Conservation (phyloP, 2,888 invertebrate species). For the Philereme vetulata region DNA sequence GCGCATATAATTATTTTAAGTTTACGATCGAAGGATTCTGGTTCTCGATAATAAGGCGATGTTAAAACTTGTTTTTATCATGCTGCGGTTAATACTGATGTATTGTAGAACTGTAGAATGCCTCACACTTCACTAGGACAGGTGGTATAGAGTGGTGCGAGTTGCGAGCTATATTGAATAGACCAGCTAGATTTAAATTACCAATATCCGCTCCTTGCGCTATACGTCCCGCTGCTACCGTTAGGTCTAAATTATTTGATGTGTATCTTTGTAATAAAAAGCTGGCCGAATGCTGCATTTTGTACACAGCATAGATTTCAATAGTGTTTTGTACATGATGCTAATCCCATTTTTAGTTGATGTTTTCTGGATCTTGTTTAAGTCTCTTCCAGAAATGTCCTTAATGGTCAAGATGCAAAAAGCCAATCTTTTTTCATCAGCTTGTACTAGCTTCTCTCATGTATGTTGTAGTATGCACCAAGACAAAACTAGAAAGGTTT, state of each 20-base stretch:
- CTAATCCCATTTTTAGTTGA: too few relatives aligned
- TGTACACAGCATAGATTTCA: too few relatives aligned
- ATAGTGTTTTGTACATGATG: too few relatives aligned
- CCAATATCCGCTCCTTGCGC: constrained; percentile 29
- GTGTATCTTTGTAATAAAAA: not conserved
- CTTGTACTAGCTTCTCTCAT: too few relatives aligned
- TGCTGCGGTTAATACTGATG: constrained; percentile 7
- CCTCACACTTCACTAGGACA: not conserved
- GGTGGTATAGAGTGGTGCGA: not conserved
- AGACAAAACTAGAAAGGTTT: too few relatives aligned
- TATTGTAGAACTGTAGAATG: not conserved
- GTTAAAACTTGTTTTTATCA: constrained; percentile 9
- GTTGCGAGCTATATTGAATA: not conserved
- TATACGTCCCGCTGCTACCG: constrained; percentile 10
- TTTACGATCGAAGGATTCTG: constrained; percentile 10
- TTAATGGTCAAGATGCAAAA: too few relatives aligned
- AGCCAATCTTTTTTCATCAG: too few relatives aligned
- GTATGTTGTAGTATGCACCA: too few relatives aligned
- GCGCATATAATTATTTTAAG: not conserved
- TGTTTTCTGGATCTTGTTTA: too few relatives aligned
- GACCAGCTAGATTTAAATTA: constrained; percentile 27
- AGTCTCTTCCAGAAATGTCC: too few relatives aligned
- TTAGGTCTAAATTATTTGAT: constrained; percentile 6
- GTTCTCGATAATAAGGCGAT: constrained; percentile 13
- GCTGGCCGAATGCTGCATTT: too few relatives aligned